A percentile compares a stretch with the other conserved stretches of the same genome.
These are phyloP conservation scores for Arrhopalites spinosus DNA, from an alignment of 2,888 invertebrate species.

Conservation along the genomic window DNA sequence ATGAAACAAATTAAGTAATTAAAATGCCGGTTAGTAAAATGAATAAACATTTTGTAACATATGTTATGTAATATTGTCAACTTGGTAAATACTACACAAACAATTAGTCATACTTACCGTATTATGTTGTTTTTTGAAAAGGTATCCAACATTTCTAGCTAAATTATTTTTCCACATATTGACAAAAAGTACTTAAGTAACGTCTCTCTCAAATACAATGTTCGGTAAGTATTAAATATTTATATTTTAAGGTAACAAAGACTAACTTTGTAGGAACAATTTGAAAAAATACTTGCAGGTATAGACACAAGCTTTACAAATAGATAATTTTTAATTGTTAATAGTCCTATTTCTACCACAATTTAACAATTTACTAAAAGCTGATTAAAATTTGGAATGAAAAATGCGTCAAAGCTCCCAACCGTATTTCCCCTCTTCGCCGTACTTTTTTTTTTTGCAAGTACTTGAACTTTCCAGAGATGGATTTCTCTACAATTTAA, in stretches of 20 bases:
- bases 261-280: no score
- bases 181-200: not conserved
- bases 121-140: slow-evolving; percentile 9
- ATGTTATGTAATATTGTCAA: not conserved
- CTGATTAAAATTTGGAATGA: no score
- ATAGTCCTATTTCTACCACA: no score
- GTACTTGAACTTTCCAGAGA: no score
- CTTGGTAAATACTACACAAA: not conserved
- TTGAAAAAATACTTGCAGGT: no score
- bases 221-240: not conserved
- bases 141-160: slow-evolving; percentile 12
- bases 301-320: no score
- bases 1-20: not conserved
- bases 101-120: slow-evolving; percentile 15
- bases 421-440: no score
- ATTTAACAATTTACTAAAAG: no score
- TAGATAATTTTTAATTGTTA: no score
- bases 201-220: not conserved
- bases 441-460: no score
- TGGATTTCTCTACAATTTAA: no score
- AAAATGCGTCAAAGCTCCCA: no score
- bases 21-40: not conserved
- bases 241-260: not conserved
- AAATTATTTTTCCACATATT: slow-evolving; percentile 31
- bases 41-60: not conserved